Evolutionary conservation across 2,888 invertebrate species (phyloP).

Genomic region (Macaria notata): DNA sequence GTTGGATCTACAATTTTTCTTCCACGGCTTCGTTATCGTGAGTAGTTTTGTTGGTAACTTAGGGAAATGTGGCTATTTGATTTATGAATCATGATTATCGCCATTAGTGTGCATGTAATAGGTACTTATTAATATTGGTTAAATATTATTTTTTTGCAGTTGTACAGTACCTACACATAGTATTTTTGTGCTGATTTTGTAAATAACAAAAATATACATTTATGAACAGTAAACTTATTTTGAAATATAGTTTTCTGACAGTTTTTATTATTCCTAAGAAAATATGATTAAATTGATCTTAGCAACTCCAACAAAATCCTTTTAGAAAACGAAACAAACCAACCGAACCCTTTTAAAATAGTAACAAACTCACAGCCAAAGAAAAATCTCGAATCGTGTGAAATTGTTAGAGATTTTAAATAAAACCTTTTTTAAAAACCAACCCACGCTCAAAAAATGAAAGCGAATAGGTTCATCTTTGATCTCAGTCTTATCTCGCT

Average conservation of each 20-base stretch:
- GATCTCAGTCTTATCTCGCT: slow-evolving; percentile 33
- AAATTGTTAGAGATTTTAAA: slow-evolving; percentile 25
- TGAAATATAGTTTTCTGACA: too few species aligned
- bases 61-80: background rate
- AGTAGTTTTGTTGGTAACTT: slow-evolving; percentile 7
- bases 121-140: too few species aligned
- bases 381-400: slow-evolving; percentile 7
- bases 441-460: slow-evolving; percentile 18
- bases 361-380: background rate
- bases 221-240: too few species aligned
- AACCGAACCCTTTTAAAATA: slow-evolving; percentile 17
- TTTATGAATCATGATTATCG: too few species aligned
- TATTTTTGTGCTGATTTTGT: too few species aligned
- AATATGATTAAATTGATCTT: background rate
- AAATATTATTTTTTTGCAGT: too few species aligned
- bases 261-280: background rate
- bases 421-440: slow-evolving; percentile 16
- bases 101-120: too few species aligned
- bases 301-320: too few species aligned
- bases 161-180: too few species aligned
- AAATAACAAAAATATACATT: too few species aligned
- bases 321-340: too few species aligned
- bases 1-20: slow-evolving; percentile 24
- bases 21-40: slow-evolving; percentile 5
- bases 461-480: slow-evolving; percentile 28